Conservation (phyloP, 2,113 vertebrate genomes). For the Pipa parva region DNA sequence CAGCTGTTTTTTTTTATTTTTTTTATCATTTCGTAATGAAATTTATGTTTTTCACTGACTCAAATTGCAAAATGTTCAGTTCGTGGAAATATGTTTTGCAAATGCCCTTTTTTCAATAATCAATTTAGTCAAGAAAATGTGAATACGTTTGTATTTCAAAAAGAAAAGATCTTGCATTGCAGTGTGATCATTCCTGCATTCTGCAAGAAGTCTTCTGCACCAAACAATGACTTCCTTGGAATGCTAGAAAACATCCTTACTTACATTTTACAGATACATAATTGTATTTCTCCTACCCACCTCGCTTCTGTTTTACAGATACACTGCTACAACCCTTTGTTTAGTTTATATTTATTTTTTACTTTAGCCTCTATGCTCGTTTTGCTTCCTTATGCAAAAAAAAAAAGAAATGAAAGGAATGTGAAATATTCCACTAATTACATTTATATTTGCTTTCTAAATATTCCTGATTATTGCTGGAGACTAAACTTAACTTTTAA, state of each 20-base stretch:
- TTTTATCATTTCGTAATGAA: too few species aligned
- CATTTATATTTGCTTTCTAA: conserved; percentile 59
- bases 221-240: background rate
- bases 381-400: conserved; percentile 22
- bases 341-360: background rate
- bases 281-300: background rate
- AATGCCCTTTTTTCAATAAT: too few species aligned
- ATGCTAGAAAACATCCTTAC: conserved; percentile 20
- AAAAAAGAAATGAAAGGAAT: conserved; percentile 42
- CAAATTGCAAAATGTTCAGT: too few species aligned
- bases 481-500: conserved; percentile 63
- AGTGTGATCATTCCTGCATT: too few species aligned
- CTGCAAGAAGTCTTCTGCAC: too few species aligned
- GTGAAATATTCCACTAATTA: conserved; percentile 54
- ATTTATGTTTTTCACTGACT: too few species aligned
- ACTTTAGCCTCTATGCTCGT: conserved; percentile 3
- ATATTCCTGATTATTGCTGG: conserved; percentile 55
- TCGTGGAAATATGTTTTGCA: too few species aligned
- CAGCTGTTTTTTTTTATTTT: too few species aligned
- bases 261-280: conserved; percentile 1
- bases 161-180: too few species aligned
- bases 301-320: conserved; percentile 4
- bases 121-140: too few species aligned
- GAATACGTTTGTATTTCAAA: too few species aligned
- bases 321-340: background rate